A percentile compares a stretch with the other conserved stretches of the same genome.
phyloP scores from a whole-genome alignment of 2,113 vertebrate genomes.

The Siniperca chuatsi region DNA sequence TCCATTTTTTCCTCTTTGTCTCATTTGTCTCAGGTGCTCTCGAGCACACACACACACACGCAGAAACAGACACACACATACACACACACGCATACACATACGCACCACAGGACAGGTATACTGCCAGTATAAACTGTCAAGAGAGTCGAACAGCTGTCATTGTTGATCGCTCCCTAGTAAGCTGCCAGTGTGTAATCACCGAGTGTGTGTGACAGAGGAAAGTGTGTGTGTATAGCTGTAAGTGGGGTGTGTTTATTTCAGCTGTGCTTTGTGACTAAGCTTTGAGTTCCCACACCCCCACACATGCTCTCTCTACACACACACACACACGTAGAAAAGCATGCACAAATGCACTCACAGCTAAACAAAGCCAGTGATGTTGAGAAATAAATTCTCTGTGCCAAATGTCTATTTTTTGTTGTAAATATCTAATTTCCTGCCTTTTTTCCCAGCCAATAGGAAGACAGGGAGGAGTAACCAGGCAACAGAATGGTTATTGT shows the following conservation, averaged over 20 bases:
- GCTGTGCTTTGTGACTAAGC: slow-evolving; percentile 70
- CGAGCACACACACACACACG: neutral
- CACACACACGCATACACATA: slow-evolving; percentile 28
- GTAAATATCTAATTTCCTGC: slow-evolving; percentile 70
- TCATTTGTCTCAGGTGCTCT: neutral
- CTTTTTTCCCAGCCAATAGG: slow-evolving; percentile 59
- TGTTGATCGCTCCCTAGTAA: slow-evolving; percentile 61
- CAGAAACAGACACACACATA: slow-evolving; percentile 17
- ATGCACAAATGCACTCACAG: neutral
- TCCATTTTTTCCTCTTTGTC: neutral
- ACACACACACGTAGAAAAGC: neutral
- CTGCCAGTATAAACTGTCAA: slow-evolving; percentile 61
- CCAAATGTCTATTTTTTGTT: slow-evolving; percentile 57
- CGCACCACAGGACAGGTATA: slow-evolving; percentile 42
- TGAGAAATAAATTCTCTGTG: slow-evolving; percentile 52
- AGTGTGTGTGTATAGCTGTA: slow-evolving; percentile 37
- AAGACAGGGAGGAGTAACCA: slow-evolving; percentile 53
- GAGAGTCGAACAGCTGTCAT: slow-evolving; percentile 70
- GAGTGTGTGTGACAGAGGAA: slow-evolving; percentile 56
- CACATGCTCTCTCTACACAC: slow-evolving; percentile 40
- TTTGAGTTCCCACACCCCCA: slow-evolving; percentile 76
- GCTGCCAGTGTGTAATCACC: slow-evolving; percentile 63
- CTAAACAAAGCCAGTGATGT: slow-evolving; percentile 65
- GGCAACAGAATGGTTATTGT: slow-evolving; percentile 34
- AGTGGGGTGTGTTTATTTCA: slow-evolving; percentile 69